Conservation (phyloP, 2,113 vertebrate genomes). For the Condylura cristata region DNA sequence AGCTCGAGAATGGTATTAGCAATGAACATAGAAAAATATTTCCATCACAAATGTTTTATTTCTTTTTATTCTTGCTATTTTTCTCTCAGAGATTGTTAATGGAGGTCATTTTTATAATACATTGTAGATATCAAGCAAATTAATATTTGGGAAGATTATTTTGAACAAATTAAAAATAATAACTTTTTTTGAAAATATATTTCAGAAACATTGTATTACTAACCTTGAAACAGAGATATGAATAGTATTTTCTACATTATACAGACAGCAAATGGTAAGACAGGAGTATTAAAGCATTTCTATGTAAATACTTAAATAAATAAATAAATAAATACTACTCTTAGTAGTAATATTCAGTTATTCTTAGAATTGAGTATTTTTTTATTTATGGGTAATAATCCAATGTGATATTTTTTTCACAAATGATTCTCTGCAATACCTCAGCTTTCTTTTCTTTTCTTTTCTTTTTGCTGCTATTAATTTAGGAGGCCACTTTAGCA, state of each 20-base stretch:
- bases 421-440: not conserved
- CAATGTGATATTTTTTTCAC: not conserved
- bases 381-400: not conserved
- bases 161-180: not conserved
- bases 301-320: too few species aligned
- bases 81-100: not conserved
- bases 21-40: constrained; percentile 1
- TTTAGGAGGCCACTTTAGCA: not conserved
- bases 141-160: constrained; percentile 17
- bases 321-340: too few species aligned
- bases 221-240: not conserved
- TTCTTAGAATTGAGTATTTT: not conserved
- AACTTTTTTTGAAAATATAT: constrained; percentile 37
- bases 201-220: constrained; percentile 9
- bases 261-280: not conserved
- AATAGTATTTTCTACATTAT: not conserved
- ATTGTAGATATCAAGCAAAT: constrained; percentile 12
- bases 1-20: not conserved
- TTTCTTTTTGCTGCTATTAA: not conserved
- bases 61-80: constrained; percentile 23
- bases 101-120: not conserved
- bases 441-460: not conserved
- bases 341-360: not conserved
- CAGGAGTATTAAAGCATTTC: not conserved
- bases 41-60: not conserved